These are phyloP conservation scores for Corynorhinus townsendii DNA, from an alignment of 2,113 vertebrate species.

Conservation along the genomic window DNA sequence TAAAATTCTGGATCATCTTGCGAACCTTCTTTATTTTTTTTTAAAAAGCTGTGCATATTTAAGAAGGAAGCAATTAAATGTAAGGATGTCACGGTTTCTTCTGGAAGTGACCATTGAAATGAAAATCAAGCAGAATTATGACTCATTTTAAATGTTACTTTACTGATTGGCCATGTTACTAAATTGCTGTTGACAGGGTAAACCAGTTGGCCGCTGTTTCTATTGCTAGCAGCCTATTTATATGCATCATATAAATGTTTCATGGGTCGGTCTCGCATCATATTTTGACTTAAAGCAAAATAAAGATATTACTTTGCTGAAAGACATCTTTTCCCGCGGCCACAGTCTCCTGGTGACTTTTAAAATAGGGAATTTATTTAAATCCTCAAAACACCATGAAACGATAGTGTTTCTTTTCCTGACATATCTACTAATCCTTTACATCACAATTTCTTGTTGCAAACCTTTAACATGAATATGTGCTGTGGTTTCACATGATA, in stretches of 20 bases:
- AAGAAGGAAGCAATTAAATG: slow-evolving; percentile 9
- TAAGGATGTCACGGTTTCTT: slow-evolving; percentile 10
- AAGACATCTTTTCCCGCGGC: slow-evolving; percentile 1
- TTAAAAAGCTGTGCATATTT: neutral
- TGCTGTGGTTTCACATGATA: neutral
- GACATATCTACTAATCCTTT: neutral
- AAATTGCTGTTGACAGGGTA: slow-evolving; percentile 24
- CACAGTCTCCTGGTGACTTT: neutral
- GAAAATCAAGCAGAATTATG: slow-evolving; percentile 6
- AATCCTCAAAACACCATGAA: neutral
- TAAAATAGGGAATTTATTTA: slow-evolving; percentile 25
- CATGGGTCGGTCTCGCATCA: slow-evolving; percentile 13
- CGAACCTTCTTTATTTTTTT: neutral
- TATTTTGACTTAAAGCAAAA: slow-evolving; percentile 49
- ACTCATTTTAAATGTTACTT: slow-evolving; percentile 16
- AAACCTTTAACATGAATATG: neutral
- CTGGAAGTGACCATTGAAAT: neutral
- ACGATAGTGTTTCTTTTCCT: neutral
- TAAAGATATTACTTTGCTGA: neutral
- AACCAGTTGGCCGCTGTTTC: slow-evolving; percentile 36
- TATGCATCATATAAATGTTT: slow-evolving; percentile 49
- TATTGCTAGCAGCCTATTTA: slow-evolving; percentile 39
- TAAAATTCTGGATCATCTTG: neutral
- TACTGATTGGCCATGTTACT: slow-evolving; percentile 43
- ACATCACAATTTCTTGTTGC: neutral